Conservation (phyloP, 2,888 invertebrate species). For the Lasioglossum villosulum region DNA sequence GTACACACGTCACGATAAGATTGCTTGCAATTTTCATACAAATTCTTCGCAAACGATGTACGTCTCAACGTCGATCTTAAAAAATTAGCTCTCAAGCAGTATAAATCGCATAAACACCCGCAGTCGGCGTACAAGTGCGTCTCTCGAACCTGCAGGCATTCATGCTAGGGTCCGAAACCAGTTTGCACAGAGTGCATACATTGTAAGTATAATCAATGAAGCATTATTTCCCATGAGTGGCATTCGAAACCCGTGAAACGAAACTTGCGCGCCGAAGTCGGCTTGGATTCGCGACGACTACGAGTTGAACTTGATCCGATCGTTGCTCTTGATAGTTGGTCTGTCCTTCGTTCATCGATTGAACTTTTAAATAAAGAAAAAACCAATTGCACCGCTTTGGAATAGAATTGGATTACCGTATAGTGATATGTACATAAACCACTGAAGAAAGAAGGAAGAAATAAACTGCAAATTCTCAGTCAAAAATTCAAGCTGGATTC, state of each 20-base stretch:
- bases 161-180: not conserved
- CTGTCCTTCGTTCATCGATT: not conserved
- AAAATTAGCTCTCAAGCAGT: slow-evolving; percentile 11
- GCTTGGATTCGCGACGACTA: not conserved
- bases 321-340: not conserved
- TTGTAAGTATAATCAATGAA: slow-evolving; percentile 13
- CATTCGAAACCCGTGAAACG: slow-evolving; percentile 13
- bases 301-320: not conserved
- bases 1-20: not conserved
- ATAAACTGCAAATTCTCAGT: no score
- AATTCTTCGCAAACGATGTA: not conserved
- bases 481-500: no score
- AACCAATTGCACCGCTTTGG: no score
- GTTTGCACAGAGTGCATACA: not conserved
- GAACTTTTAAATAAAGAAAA: not conserved
- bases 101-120: slow-evolving; percentile 7
- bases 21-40: not conserved
- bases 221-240: slow-evolving; percentile 8
- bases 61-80: not conserved
- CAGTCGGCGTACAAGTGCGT: not conserved
- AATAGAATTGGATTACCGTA: no score
- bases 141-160: not conserved
- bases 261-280: not conserved
- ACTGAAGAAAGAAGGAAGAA: no score
- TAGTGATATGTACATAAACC: no score